Evolutionary conservation across 1,140 invertebrate genomes (phyloP).

Genomic region (Papilio polyxenes): DNA sequence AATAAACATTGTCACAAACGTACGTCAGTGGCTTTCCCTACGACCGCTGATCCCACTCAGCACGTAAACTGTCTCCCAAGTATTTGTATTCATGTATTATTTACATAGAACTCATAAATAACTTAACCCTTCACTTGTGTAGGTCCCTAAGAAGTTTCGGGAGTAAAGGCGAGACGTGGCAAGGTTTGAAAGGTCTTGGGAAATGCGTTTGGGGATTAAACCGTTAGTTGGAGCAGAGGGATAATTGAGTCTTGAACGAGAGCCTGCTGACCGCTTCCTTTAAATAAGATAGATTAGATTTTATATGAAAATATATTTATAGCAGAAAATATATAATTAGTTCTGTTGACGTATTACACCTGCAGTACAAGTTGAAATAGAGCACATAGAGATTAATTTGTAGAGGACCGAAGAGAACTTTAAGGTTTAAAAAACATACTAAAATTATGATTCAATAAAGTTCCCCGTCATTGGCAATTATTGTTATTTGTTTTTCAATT

Average conservation of each 20-base stretch:
- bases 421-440: too few species aligned
- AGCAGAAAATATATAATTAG: background rate
- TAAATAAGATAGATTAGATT: background rate
- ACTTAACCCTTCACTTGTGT: slow-evolving; percentile 32
- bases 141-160: slow-evolving; percentile 24
- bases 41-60: background rate
- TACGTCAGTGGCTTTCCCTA: background rate
- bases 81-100: slow-evolving; percentile 31
- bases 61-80: background rate
- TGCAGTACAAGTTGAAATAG: background rate
- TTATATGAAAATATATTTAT: background rate
- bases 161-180: background rate
- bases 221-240: background rate
- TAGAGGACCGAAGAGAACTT: too few species aligned
- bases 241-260: background rate
- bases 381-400: too few species aligned
- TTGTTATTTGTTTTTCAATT: too few species aligned
- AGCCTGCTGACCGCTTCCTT: background rate
- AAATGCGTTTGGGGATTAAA: background rate
- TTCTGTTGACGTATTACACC: background rate
- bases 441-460: too few species aligned
- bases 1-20: background rate
- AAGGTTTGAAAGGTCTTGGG: background rate
- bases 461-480: too few species aligned
- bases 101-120: slow-evolving; percentile 28